These are phyloP conservation scores for Oryzias sinensis DNA, from an alignment of 2,797 vertebrate genomes.

Conservation along the genomic window DNA sequence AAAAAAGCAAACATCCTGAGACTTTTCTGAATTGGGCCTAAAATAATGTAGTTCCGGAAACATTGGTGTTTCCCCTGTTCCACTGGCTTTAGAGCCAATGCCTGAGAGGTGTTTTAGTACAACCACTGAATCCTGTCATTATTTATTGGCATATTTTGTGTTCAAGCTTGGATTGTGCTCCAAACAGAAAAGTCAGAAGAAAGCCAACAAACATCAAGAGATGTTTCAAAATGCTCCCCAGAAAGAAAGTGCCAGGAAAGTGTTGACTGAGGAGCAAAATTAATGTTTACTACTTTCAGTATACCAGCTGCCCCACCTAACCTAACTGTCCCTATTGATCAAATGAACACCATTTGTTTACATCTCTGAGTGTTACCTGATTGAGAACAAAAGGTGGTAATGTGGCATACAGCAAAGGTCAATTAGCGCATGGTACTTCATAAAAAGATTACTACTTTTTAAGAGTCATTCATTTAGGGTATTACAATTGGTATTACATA, in stretches of 20 bases:
- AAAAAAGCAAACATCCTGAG: too few relatives aligned
- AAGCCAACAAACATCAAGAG: constrained; percentile 23
- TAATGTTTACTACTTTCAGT: constrained; percentile 45
- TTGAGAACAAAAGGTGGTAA: constrained; percentile 11
- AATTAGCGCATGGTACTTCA: too few relatives aligned
- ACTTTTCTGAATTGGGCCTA: too few relatives aligned
- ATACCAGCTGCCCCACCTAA: constrained; percentile 48
- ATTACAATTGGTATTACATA: too few relatives aligned
- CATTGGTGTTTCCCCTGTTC: too few relatives aligned
- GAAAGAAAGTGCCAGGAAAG: constrained; percentile 10
- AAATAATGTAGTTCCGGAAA: too few relatives aligned
- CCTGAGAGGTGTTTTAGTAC: constrained; percentile 52
- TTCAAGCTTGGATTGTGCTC: constrained; percentile 45
- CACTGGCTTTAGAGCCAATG: too few relatives aligned
- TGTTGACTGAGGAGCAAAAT: constrained; percentile 43
- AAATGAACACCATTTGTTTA: constrained; percentile 20
- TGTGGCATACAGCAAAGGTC: constrained; percentile 53
- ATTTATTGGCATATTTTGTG: constrained; percentile 46
- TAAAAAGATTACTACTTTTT: too few relatives aligned
- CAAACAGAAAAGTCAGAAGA: constrained; percentile 35
- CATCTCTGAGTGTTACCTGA: constrained; percentile 28
- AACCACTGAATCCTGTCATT: constrained; percentile 69
- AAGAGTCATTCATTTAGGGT: too few relatives aligned
- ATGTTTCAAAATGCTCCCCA: constrained; percentile 34
- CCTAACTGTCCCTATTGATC: constrained; percentile 69